Base-by-base conservation (phyloP, 2,888 invertebrate genomes). In the Ceratothoa steindachneri region DNA sequence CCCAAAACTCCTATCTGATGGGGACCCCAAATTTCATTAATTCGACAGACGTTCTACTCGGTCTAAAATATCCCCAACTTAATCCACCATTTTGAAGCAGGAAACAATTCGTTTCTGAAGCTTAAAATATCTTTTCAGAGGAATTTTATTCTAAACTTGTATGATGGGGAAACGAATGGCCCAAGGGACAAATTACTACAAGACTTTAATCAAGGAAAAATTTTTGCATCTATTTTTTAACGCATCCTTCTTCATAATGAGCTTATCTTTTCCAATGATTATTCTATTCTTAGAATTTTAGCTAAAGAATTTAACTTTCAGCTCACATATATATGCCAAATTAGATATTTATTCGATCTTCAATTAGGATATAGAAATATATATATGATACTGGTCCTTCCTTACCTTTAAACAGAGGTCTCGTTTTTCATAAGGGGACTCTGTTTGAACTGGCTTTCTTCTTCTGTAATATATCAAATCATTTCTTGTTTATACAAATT, bases 1-100 rank as follows among this genome's bases (percentile, higher is more conserved):
- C 5, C 7, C 41, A 41, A 41, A 41, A 41, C 5, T 15, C 24
- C 24, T 60, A 60, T 60, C 60, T 60, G 27, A 24, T 7, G 60
- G 60, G 15, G 60, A 60, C 27, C 27, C n/a, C 22, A 60, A 60
- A 60, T 60, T 60, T 60, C 60, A 60, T 60, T 60, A 60, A 60
- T 60, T 60, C 60, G 60, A 24, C 19, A 24, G n/a, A 60, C 60
- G 60, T 41, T 41, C 41, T 41, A 41, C 41, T 41, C 41, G 15
- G 60, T 12, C 22, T 60, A 60, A 60, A 60, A 60, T 60, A 60
- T 60, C 60, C 24, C 22, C 22, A 60, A 24, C 24, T 60, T 60
- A 60, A 60, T 60, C 60, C 60, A 60, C 60, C 60, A 60, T 60
- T 60, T 60, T 60, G 60, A n/a, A 60, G 24, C 60, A 60, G 60